Conservation (phyloP, 92 coral and sea anemone species). For the Phenganax subtilis region DNA sequence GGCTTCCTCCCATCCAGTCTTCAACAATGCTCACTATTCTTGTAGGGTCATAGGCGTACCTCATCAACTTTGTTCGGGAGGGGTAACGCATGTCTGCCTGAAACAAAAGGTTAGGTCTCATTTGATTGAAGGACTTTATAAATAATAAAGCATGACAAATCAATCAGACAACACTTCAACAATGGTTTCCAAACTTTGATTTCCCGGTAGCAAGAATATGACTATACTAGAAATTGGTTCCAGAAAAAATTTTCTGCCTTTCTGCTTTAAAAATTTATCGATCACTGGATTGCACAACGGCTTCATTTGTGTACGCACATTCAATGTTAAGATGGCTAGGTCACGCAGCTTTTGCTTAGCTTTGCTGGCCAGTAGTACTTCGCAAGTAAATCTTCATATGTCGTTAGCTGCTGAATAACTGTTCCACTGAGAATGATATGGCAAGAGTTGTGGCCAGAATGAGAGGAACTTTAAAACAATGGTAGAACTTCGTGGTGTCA, state of each 20-base stretch:
- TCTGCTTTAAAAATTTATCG: conserved; percentile 5
- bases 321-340: conserved; percentile 10
- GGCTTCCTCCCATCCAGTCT: no score
- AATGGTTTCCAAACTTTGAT: no score
- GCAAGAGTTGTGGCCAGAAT: conserved; percentile 22
- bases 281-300: conserved; percentile 21
- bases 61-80: no score
- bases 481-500: background rate
- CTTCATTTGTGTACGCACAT: conserved; percentile 24
- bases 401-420: conserved; percentile 28
- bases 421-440: conserved; percentile 36
- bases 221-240: no score
- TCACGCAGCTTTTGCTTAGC: background rate
- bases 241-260: conserved; percentile 14
- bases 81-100: no score
- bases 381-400: conserved; percentile 28
- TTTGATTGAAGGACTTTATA: no score
- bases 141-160: no score
- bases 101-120: no score
- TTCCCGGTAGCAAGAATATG: no score
- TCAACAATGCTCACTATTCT: no score
- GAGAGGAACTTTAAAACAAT: conserved; percentile 14
- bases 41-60: no score
- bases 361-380: background rate
- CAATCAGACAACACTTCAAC: no score